Evolutionary conservation across 2,888 invertebrate species (phyloP).

Genomic region (Tineola bisselliella): DNA sequence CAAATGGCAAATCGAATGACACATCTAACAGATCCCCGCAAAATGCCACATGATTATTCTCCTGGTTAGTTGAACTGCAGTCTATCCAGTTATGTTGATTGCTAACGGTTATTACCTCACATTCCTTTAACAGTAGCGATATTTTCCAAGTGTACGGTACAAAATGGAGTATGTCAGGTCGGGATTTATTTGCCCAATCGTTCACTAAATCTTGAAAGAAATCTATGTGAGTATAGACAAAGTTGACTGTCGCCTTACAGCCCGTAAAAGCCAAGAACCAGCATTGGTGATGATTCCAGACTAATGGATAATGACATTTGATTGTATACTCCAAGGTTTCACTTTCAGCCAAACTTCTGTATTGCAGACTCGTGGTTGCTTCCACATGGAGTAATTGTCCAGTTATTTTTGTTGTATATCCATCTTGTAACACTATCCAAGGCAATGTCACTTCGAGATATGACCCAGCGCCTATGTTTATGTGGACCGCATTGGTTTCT

Average conservation of each 20-base stretch:
- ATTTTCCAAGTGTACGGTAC: constrained; percentile 98
- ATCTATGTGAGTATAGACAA: constrained; percentile 94
- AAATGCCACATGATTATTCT: constrained; percentile 93
- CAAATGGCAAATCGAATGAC: constrained; percentile 93
- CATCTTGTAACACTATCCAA: constrained; percentile 88
- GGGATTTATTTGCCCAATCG: constrained; percentile 95
- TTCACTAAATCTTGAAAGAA: constrained; percentile 96
- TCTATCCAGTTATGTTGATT: constrained; percentile 99
- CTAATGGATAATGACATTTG: constrained; percentile 87
- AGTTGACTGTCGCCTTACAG: constrained; percentile 91
- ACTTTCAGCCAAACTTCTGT: constrained; percentile 90
- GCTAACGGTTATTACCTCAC: constrained; percentile 91
- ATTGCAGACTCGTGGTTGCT: constrained; percentile 94
- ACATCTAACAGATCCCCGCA: constrained; percentile 94
- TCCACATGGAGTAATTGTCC: constrained; percentile 95
- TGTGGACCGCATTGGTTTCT: constrained; percentile 97
- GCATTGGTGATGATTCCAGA: constrained; percentile 96
- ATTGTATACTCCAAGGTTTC: constrained; percentile 95
- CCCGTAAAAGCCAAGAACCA: constrained; percentile 93
- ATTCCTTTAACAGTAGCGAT: constrained; percentile 89
- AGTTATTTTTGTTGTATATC: constrained; percentile 89
- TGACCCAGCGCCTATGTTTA: constrained; percentile 94
- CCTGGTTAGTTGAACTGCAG: constrained; percentile 94
- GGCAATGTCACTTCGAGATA: constrained; percentile 97
- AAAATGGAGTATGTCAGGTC: constrained; percentile 93